Conservation (phyloP, 2,113 vertebrate species). For the Aegotheles bennettii region DNA sequence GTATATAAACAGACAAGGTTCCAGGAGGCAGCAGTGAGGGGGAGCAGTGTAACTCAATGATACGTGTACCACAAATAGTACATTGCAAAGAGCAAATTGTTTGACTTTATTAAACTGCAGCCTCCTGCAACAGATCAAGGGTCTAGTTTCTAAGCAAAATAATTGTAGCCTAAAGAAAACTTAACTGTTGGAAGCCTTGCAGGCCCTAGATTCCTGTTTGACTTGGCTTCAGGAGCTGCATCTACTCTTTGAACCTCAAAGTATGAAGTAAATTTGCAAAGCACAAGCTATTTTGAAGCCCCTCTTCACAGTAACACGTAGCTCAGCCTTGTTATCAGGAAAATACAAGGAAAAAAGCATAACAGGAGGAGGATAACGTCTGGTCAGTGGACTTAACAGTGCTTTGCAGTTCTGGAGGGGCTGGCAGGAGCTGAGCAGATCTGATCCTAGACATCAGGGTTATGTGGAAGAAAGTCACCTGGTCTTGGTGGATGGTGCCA, state of each 20-base stretch:
- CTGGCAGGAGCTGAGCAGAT: neutral
- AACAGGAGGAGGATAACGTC: neutral
- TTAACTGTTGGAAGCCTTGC: neutral
- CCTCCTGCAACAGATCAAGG: conserved; percentile 34
- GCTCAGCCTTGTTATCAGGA: neutral
- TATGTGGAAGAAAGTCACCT: neutral
- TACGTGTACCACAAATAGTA: conserved; percentile 30
- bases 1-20: neutral
- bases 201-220: neutral
- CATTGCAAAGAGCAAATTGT: conserved; percentile 43
- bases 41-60: neutral
- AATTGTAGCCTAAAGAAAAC: conserved; percentile 31
- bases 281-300: neutral
- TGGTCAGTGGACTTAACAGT: neutral
- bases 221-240: neutral
- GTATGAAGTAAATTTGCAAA: neutral
- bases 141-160: conserved; percentile 37
- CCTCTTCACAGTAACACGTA: neutral
- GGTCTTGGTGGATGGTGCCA: neutral
- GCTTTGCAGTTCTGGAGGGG: neutral
- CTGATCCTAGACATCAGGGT: neutral
- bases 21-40: conserved; percentile 27
- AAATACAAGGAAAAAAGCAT: neutral
- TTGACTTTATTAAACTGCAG: conserved; percentile 44
- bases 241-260: neutral